These are phyloP conservation scores for Mamestra brassicae DNA, from an alignment of 2,888 invertebrate species.

Conservation along the genomic window DNA sequence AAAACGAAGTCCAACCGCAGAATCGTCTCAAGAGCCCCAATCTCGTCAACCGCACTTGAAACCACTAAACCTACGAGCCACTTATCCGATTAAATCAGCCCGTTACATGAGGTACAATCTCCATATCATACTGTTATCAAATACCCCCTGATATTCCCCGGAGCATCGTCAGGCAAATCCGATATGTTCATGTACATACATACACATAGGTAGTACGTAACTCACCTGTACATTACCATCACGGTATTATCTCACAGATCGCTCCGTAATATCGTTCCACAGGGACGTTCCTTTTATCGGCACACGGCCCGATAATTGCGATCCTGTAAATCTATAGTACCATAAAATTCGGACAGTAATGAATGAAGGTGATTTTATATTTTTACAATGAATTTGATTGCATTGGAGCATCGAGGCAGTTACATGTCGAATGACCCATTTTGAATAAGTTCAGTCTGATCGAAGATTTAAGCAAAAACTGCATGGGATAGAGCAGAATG, in stretches of 20 bases:
- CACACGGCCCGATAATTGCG: conserved; percentile 31
- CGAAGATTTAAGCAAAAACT: background rate
- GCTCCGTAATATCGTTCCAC: conserved; percentile 22
- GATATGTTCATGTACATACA: background rate
- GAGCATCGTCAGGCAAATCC: conserved; percentile 12
- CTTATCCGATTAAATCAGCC: conserved; percentile 13
- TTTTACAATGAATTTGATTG: conserved; percentile 4
- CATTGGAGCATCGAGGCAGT: background rate
- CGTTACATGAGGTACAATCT: background rate
- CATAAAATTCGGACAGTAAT: background rate
- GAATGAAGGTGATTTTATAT: background rate
- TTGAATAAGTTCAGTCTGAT: background rate
- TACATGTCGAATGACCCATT: background rate
- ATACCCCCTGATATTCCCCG: conserved; percentile 1
- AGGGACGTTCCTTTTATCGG: conserved; percentile 26
- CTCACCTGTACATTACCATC: conserved; percentile 9
- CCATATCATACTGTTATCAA: conserved; percentile 17
- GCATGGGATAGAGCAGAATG: background rate
- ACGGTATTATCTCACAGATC: conserved; percentile 39
- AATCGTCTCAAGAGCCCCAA: background rate
- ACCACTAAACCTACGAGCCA: background rate
- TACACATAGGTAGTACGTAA: conserved; percentile 7
- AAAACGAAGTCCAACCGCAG: background rate
- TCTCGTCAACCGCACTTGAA: background rate
- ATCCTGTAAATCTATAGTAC: conserved; percentile 21